Evolutionary conservation across 2,888 invertebrate genomes (phyloP).

Genomic region (Gymnosoma rotundatum): DNA sequence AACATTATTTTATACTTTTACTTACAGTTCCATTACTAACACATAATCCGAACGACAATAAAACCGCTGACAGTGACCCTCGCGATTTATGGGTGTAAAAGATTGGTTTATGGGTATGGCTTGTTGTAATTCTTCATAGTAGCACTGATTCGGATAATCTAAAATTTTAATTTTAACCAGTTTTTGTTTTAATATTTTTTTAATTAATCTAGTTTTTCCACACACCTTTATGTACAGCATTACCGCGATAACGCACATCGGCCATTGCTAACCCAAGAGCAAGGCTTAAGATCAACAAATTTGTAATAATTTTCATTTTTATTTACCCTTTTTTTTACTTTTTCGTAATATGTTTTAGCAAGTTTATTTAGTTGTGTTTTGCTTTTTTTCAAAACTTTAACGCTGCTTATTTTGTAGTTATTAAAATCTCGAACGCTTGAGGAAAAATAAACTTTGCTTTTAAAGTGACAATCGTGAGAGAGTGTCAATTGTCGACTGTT

Average conservation of each 20-base stretch:
- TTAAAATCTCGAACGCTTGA: slow-evolving; percentile 23
- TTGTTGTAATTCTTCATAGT: slow-evolving; percentile 77
- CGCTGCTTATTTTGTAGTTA: neutral
- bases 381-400: neutral
- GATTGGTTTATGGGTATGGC: slow-evolving; percentile 77
- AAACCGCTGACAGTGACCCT: slow-evolving; percentile 76
- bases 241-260: slow-evolving; percentile 77
- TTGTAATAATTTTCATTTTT: slow-evolving; percentile 43
- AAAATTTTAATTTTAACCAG: slow-evolving; percentile 11
- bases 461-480: slow-evolving; percentile 42
- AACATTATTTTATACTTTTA: slow-evolving; percentile 23
- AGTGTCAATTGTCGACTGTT: slow-evolving; percentile 76
- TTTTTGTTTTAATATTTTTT: neutral
- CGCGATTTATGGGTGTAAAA: slow-evolving; percentile 77
- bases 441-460: slow-evolving; percentile 26
- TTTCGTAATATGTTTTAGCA: neutral
- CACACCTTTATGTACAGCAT: slow-evolving; percentile 77
- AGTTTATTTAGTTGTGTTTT: neutral
- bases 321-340: neutral
- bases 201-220: slow-evolving; percentile 13
- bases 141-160: slow-evolving; percentile 79
- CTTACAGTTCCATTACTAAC: slow-evolving; percentile 76
- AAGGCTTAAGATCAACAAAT: slow-evolving; percentile 62
- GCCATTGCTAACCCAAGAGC: slow-evolving; percentile 59
- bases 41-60: slow-evolving; percentile 78